Percentiles rank a stretch among this genome's conserved stretches.
Conservation (phyloP, 2,797 vertebrate species). For the Remorina albescens region DNA sequence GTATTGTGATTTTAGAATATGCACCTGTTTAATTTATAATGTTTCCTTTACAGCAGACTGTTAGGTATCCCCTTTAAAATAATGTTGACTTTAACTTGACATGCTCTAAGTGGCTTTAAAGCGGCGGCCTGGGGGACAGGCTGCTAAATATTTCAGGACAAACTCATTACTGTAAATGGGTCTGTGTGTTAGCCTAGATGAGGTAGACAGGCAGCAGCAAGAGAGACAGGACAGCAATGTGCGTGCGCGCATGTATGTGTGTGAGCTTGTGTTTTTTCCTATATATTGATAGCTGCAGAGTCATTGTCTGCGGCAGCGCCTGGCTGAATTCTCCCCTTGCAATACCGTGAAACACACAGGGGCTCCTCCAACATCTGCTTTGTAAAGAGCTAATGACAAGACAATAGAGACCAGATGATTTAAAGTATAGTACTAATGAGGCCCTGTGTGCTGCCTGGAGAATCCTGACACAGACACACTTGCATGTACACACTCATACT, state of each 20-base stretch:
- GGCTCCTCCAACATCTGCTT: slow-evolving; percentile 85
- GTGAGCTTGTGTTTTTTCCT: slow-evolving; percentile 21
- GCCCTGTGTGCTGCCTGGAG: slow-evolving; percentile 80
- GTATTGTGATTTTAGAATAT: slow-evolving; percentile 64
- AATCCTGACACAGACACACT: slow-evolving; percentile 69
- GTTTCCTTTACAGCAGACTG: slow-evolving; percentile 70
- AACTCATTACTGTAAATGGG: slow-evolving; percentile 83
- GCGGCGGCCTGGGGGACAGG: slow-evolving; percentile 73
- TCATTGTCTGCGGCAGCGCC: slow-evolving; percentile 62
- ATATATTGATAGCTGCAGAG: slow-evolving; percentile 63
- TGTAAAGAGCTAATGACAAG: slow-evolving; percentile 86
- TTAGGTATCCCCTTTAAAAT: slow-evolving; percentile 77
- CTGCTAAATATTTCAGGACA: slow-evolving; percentile 87
- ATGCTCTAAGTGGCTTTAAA: slow-evolving; percentile 84
- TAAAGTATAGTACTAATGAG: slow-evolving; percentile 84
- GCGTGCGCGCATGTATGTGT: slow-evolving; percentile 39
- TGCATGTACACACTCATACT: slow-evolving; percentile 55
- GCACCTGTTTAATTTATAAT: slow-evolving; percentile 78
- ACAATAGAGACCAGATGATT: slow-evolving; percentile 81
- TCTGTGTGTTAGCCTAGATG: slow-evolving; percentile 74
- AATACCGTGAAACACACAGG: slow-evolving; percentile 79
- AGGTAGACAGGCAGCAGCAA: slow-evolving; percentile 69
- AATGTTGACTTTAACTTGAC: slow-evolving; percentile 83
- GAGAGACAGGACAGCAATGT: slow-evolving; percentile 67
- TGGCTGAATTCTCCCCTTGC: slow-evolving; percentile 76